These are phyloP conservation scores for Diachasma alloeum DNA, from an alignment of 1,140 invertebrate species.

Conservation along the genomic window DNA sequence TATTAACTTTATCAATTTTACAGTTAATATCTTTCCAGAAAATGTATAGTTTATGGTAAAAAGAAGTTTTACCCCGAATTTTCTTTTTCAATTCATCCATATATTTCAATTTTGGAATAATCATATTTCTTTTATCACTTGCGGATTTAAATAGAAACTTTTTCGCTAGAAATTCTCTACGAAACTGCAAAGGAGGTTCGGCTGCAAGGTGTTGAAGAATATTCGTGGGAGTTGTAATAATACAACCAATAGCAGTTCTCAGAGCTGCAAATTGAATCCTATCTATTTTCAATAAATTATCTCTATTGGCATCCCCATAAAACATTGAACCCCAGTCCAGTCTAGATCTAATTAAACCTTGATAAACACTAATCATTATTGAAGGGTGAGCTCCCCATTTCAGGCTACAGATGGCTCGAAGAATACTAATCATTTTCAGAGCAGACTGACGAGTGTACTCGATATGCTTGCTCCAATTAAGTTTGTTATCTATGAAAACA, in stretches of 20 bases:
- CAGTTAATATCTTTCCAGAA: background rate
- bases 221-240: constrained; percentile 29
- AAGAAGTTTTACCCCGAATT: background rate
- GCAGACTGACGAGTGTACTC: constrained; percentile 11
- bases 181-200: constrained; percentile 3
- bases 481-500: constrained; percentile 14
- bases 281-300: background rate
- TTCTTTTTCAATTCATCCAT: background rate
- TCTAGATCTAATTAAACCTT: constrained; percentile 22
- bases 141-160: background rate
- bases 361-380: constrained; percentile 21
- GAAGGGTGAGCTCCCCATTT: constrained; percentile 30
- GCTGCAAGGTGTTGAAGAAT: constrained; percentile 13
- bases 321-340: constrained; percentile 24
- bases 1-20: background rate
- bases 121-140: background rate
- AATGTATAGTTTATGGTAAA: background rate
- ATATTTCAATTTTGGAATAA: background rate
- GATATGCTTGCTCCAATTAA: background rate
- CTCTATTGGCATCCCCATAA: background rate
- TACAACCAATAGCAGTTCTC: constrained; percentile 4
- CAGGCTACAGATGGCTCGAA: constrained; percentile 14
- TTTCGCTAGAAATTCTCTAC: constrained; percentile 6
- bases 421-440: background rate
- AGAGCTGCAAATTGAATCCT: constrained; percentile 18